A percentile compares a stretch with the other conserved stretches of the same genome.
Evolutionary conservation across 2,888 invertebrate genomes (phyloP).

Genomic region (Brenthis ino): DNA sequence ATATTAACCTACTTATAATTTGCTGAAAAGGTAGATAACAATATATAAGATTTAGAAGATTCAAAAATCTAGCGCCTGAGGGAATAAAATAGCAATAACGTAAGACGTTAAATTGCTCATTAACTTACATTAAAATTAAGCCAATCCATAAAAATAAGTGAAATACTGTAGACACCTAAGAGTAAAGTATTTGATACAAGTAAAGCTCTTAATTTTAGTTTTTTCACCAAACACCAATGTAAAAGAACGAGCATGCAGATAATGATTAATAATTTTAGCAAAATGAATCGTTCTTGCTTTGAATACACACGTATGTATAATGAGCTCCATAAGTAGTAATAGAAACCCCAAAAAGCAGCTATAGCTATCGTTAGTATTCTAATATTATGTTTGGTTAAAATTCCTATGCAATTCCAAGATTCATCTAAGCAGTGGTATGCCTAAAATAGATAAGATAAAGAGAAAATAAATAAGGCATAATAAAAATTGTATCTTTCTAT

Average conservation of each 20-base stretch:
- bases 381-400: conserved; percentile 61
- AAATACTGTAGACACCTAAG: conserved; percentile 54
- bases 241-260: conserved; percentile 52
- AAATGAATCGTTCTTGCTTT: conserved; percentile 43
- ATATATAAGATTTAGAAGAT: neutral
- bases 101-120: neutral
- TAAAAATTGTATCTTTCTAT: neutral
- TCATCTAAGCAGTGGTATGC: conserved; percentile 68
- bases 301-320: conserved; percentile 59
- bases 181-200: conserved; percentile 55
- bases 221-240: conserved; percentile 52
- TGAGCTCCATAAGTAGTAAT: conserved; percentile 60
- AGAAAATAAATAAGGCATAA: conserved; percentile 36
- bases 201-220: conserved; percentile 53
- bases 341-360: conserved; percentile 58
- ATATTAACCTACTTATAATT: conserved; percentile 46
- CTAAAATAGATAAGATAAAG: conserved; percentile 54
- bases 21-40: conserved; percentile 51
- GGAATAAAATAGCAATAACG: conserved; percentile 22
- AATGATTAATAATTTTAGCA: conserved; percentile 52
- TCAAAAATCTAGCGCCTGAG: conserved; percentile 7
- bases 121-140: conserved; percentile 42
- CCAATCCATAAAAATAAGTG: conserved; percentile 44
- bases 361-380: conserved; percentile 51
- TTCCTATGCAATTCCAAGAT: conserved; percentile 59